A percentile compares a stretch with the other conserved stretches of the same genome.
Conservation (phyloP, 2,888 invertebrate genomes). For the Gordius sp. region DNA sequence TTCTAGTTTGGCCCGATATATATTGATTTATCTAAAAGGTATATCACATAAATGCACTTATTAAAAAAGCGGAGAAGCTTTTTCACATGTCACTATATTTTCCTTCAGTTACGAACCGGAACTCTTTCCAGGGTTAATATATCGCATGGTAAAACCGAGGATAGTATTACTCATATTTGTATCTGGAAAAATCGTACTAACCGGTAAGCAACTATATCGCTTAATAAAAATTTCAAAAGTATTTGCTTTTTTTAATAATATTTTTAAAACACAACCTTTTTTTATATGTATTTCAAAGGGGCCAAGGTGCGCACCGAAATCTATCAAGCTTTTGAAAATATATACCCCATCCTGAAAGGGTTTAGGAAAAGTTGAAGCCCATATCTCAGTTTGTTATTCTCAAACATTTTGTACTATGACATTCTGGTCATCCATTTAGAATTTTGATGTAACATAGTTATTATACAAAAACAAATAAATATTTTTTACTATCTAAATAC, state of each 20-base stretch:
- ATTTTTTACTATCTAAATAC: too few species aligned
- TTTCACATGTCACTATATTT: too few species aligned
- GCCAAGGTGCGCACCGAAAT: constrained; percentile 71
- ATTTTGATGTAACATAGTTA: too few species aligned
- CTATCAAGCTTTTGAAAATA: constrained; percentile 68
- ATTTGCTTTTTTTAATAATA: neutral
- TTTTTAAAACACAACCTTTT: constrained; percentile 13
- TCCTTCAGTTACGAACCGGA: constrained; percentile 72
- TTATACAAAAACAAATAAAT: too few species aligned
- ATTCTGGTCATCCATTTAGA: too few species aligned
- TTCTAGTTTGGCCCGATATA: too few species aligned
- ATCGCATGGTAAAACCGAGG: constrained; percentile 79
- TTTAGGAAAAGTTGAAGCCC: constrained; percentile 54
- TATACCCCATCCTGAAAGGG: constrained; percentile 73
- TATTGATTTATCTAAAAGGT: too few species aligned
- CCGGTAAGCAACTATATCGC: constrained; percentile 30
- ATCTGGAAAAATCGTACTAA: constrained; percentile 90
- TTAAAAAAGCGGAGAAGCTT: too few species aligned
- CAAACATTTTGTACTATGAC: too few species aligned
- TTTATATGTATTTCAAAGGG: constrained; percentile 35
- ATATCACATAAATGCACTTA: too few species aligned
- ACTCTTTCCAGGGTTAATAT: constrained; percentile 88
- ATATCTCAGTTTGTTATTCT: too few species aligned
- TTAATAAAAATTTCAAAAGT: neutral
- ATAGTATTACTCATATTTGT: constrained; percentile 89